Evolutionary conservation across 53 echinoderm and acorn worm genomes (phyloP), one percentile per base, ranked within the genome.

Genomic region (Crossaster papposus): DNA sequence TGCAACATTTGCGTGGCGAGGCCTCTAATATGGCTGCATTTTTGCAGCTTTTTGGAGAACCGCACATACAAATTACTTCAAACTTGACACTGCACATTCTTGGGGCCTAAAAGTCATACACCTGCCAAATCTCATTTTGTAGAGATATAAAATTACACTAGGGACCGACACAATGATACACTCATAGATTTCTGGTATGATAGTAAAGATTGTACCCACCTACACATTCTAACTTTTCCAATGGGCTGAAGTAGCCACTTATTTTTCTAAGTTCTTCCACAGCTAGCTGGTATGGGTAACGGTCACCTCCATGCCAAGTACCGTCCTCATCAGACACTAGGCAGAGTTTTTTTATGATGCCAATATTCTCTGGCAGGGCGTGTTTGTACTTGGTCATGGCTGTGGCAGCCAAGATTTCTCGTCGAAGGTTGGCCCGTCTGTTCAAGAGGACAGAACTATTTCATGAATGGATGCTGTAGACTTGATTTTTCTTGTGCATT

Each of bases 361-460:
- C 96, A 30, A 99, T 93, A 63, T 99, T 96, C 89, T 96, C 92
- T 18, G 99, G 99, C 77, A 89, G 63, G 79, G 99, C 96, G 82
- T 94, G 62, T 75, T 91, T 92, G 86, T 99, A 99, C 88, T 89
- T 93, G 78, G 99, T 99, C 99, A 99, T 99, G 12, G 96, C 92
- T 8, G 92, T 99, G 15, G 96, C 99, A 4, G 92, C 94, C 0
- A 70, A 77, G 37, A 85, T 35, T 83, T 99, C 99, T 64, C 90
- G 94, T 28, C 79, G 90, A 26, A 90, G 78, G 88, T 96, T 99
- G 33, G 90, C 81, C 78, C 96, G 92, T 81, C 99, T 99, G 90
- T 1, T 58, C 50, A 31, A 70, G 23, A 8, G 32, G 44, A 70
- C 70, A 53, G 23, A 24, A 36, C 22, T 15, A 80, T 77, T 37